A percentile compares a stretch with the other conserved stretches of the same genome.
phyloP scores from a whole-genome alignment of 2,888 invertebrate species.

The Acanthoscelides obtectus region DNA sequence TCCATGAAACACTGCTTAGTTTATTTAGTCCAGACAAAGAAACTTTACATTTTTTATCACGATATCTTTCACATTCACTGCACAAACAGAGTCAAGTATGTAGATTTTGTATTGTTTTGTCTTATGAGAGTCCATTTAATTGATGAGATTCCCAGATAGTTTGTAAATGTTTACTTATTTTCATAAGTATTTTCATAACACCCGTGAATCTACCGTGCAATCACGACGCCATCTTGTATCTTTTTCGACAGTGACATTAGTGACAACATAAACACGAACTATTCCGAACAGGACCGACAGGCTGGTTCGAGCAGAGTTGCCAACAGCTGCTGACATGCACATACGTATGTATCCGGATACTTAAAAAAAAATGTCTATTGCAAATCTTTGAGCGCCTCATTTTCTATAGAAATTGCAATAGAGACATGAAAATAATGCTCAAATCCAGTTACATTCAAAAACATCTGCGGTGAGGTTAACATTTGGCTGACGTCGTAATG shows the following conservation, averaged over 20 bases:
- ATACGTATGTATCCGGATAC: too few relatives aligned
- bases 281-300: not conserved
- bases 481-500: too few relatives aligned
- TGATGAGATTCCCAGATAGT: slow-evolving; percentile 23
- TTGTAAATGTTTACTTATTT: slow-evolving; percentile 32
- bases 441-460: too few relatives aligned
- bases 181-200: slow-evolving; percentile 30
- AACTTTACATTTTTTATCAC: slow-evolving; percentile 43
- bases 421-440: too few relatives aligned
- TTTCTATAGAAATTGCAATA: too few relatives aligned
- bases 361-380: too few relatives aligned
- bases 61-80: slow-evolving; percentile 32
- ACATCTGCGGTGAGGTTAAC: too few relatives aligned
- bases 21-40: slow-evolving; percentile 43
- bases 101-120: slow-evolving; percentile 20
- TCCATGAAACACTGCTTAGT: slow-evolving; percentile 38
- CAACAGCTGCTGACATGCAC: too few relatives aligned
- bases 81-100: slow-evolving; percentile 21
- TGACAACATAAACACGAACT: not conserved
- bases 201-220: slow-evolving; percentile 35
- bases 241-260: slow-evolving; percentile 24
- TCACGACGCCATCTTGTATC: slow-evolving; percentile 42
- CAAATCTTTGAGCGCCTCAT: too few relatives aligned
- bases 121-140: slow-evolving; percentile 26
- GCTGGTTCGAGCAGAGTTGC: not conserved